These are phyloP conservation scores for Neoarius graeffei DNA, from an alignment of 2,113 vertebrate genomes.

Conservation along the genomic window DNA sequence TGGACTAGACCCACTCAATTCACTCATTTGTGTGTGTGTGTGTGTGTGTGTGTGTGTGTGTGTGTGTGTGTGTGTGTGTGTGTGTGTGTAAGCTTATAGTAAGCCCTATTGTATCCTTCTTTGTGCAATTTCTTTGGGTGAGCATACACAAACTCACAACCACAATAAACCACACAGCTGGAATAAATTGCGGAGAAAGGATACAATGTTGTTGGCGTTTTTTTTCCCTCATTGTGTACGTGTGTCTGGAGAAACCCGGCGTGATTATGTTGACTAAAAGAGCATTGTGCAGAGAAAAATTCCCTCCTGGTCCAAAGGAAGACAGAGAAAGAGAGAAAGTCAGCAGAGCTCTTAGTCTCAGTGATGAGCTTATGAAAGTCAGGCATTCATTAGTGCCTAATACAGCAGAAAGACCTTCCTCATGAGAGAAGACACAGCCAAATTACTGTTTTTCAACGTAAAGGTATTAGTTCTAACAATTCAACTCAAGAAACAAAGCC, in stretches of 20 bases:
- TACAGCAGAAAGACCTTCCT: conserved; percentile 36
- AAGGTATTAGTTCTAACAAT: conserved; percentile 46
- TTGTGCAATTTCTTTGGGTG: neutral
- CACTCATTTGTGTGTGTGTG: conserved; percentile 6
- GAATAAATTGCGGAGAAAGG: neutral
- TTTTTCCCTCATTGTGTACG: neutral
- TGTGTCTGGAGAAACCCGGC: conserved; percentile 2
- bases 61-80: conserved; percentile 14
- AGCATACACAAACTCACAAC: neutral
- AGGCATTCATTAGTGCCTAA: conserved; percentile 48
- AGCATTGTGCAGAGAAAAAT: conserved; percentile 27
- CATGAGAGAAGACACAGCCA: conserved; percentile 14
- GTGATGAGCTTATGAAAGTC: conserved; percentile 37
- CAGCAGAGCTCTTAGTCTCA: neutral
- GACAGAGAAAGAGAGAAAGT: conserved; percentile 1
- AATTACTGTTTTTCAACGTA: conserved; percentile 35
- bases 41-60: neutral
- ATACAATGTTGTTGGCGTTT: neutral
- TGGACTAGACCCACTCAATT: neutral
- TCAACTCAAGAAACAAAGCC: conserved; percentile 34
- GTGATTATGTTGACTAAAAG: conserved; percentile 14
- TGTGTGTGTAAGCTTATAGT: neutral
- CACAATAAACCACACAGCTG: neutral
- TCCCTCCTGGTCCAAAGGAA: conserved; percentile 12
- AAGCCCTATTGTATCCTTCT: neutral